Evolutionary conservation across 1,140 invertebrate genomes (phyloP), one percentile per base, ranked within the genome.

Genomic region (Brachionus koreanus): DNA sequence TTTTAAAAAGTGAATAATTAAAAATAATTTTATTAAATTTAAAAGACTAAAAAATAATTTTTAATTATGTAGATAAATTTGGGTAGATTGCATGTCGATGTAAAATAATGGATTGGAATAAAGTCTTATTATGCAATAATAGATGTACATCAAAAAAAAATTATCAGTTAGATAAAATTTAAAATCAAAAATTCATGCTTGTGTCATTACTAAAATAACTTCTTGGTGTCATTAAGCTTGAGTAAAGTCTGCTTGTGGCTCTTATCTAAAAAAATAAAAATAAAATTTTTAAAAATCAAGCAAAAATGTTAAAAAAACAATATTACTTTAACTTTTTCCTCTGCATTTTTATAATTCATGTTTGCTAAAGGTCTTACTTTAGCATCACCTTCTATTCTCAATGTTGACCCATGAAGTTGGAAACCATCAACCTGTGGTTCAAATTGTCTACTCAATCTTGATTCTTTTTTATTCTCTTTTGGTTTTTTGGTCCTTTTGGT

Each of bases 171-270:
- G 9, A 39, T 39, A 2, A n/a, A 16, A 2, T 69, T 69, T 39
- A 42, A 39, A 7, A 46, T 74, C 25, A 46, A 74, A 46, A 74
- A 29, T 74, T 74, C 69, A 74, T 74, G 39, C 25, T 37, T 33
- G 35, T 57, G 35, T 79, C 76, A 65, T 79, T 79, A 43, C 76
- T 79, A 10, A 61, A 19, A 37, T 61, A 79, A 49, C 76, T 79
- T 57, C 76, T 29, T 19, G 76, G 76, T 43, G 76, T 79, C 49
- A 79, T 79, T 42, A 79, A 57, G 33, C 76, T 79, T 35, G 76
- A 79, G 19, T 61, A 61, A 16, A 79, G 33, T 61, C 76, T 3
- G 16, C 76, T 79, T 12, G 76, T 61, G 9, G 76, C 76, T 79
- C 76, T 79, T 25, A 65, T 43, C 76, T 61, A 25, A 29, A 52